Evolutionary conservation across 2,888 invertebrate species (phyloP).

Genomic region (Cerastoderma edule): DNA sequence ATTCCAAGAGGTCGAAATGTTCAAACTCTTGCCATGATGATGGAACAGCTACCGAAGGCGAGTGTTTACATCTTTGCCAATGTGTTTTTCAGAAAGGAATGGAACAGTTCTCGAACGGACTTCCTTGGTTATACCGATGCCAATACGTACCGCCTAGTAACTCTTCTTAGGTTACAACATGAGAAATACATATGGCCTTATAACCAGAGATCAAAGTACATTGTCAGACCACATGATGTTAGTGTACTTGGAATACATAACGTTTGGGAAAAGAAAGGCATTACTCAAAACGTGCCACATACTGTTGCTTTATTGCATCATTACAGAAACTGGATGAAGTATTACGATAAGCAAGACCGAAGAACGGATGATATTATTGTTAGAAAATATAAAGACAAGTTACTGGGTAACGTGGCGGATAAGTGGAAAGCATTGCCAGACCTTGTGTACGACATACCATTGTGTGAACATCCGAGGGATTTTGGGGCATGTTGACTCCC

Average conservation of each 20-base stretch:
- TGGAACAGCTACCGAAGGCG: not conserved
- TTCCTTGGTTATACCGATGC: slow-evolving; percentile 31
- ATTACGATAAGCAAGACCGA: slow-evolving; percentile 34
- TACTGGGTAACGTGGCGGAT: slow-evolving; percentile 39
- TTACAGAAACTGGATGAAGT: slow-evolving; percentile 71
- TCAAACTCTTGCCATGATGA: slow-evolving; percentile 57
- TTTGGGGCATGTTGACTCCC: slow-evolving; percentile 2
- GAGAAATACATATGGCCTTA: slow-evolving; percentile 59
- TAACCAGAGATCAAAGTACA: slow-evolving; percentile 68
- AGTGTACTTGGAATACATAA: slow-evolving; percentile 70
- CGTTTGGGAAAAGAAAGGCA: slow-evolving; percentile 55
- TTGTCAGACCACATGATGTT: slow-evolving; percentile 62
- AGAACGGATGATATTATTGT: slow-evolving; percentile 48
- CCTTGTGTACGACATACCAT: slow-evolving; percentile 9
- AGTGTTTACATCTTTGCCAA: slow-evolving; percentile 61
- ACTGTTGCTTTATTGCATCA: slow-evolving; percentile 68
- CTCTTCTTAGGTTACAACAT: slow-evolving; percentile 63
- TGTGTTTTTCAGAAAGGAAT: slow-evolving; percentile 74
- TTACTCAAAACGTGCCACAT: slow-evolving; percentile 26
- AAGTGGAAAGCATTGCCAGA: slow-evolving; percentile 9
- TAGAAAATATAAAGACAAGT: slow-evolving; percentile 50
- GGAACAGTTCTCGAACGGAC: slow-evolving; percentile 35
- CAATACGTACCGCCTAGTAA: slow-evolving; percentile 61
- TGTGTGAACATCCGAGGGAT: slow-evolving; percentile 9
- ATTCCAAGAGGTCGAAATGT: slow-evolving; percentile 67